Percentiles rank a stretch among this genome's conserved stretches.
Evolutionary conservation across 2,888 invertebrate species (phyloP).

Genomic region (Platynereis dumerilii): DNA sequence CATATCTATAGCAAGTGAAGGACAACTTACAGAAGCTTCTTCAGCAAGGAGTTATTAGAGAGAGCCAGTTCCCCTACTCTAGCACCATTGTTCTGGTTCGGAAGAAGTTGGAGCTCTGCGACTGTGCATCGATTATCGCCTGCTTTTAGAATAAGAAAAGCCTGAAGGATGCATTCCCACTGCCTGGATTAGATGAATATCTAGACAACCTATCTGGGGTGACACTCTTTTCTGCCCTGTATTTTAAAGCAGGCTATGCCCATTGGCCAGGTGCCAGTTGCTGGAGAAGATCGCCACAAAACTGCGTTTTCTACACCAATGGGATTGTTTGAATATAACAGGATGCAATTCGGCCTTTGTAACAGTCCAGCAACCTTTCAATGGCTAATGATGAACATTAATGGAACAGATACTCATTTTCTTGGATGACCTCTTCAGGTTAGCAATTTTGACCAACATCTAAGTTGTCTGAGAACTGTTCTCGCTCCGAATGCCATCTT

Average conservation of each 20-base stretch:
- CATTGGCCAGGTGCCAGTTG: slow-evolving; percentile 6
- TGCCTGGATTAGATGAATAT: slow-evolving; percentile 2
- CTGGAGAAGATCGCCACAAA: slow-evolving; percentile 7
- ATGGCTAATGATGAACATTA: not conserved
- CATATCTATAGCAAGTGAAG: too few species aligned
- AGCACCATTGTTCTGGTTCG: not conserved
- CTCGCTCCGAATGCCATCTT: slow-evolving; percentile 13
- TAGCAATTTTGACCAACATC: not conserved
- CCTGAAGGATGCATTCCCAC: not conserved
- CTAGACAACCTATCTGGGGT: slow-evolving; percentile 1
- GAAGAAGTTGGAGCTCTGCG: not conserved
- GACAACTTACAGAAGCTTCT: not conserved
- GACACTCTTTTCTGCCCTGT: not conserved
- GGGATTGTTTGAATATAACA: slow-evolving; percentile 5
- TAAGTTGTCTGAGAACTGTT: not conserved
- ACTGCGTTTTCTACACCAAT: slow-evolving; percentile 15
- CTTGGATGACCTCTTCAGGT: slow-evolving; percentile 16
- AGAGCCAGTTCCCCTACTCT: not conserved
- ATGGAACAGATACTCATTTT: not conserved
- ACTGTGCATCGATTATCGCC: slow-evolving; percentile 5
- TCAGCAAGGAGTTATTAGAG: not conserved
- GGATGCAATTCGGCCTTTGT: slow-evolving; percentile 12
- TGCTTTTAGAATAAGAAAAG: not conserved
- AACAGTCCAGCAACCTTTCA: slow-evolving; percentile 13
- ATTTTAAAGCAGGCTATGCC: slow-evolving; percentile 1